phyloP scores from a whole-genome alignment of 2,113 vertebrate genomes.

The Hemichromis elongatus region DNA sequence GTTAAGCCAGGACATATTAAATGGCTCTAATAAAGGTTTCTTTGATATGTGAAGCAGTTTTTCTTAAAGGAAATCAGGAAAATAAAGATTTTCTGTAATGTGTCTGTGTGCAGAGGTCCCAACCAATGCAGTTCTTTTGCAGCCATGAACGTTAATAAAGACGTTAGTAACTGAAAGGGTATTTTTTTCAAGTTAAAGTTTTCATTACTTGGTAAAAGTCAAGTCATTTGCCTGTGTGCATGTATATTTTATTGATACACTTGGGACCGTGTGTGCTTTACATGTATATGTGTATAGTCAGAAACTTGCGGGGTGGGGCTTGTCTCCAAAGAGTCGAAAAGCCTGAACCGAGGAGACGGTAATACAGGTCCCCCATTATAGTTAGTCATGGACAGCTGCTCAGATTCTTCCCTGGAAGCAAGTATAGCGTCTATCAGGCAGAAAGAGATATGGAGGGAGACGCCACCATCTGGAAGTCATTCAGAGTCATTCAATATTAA shows the following conservation, averaged over 20 bases:
- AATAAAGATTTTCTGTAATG: background rate
- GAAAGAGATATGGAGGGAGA: slow-evolving; percentile 44
- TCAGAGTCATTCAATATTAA: slow-evolving; percentile 43
- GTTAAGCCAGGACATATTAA: slow-evolving; percentile 40
- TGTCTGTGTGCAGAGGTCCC: slow-evolving; percentile 1
- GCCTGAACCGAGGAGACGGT: slow-evolving; percentile 19
- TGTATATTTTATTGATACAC: background rate
- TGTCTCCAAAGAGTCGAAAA: slow-evolving; percentile 4
- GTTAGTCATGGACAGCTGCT: slow-evolving; percentile 65
- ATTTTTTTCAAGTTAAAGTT: background rate
- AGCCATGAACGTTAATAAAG: background rate
- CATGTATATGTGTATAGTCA: background rate
- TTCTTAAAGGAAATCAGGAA: background rate
- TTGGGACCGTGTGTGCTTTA: background rate
- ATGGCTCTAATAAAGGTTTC: slow-evolving; percentile 33
- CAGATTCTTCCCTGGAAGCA: slow-evolving; percentile 55
- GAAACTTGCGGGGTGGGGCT: background rate
- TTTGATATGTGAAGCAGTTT: slow-evolving; percentile 14
- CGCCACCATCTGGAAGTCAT: slow-evolving; percentile 72
- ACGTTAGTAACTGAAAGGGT: background rate
- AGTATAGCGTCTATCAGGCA: slow-evolving; percentile 49
- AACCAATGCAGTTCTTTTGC: background rate
- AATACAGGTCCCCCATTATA: slow-evolving; percentile 52
- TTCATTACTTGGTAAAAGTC: background rate
- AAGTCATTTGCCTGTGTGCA: background rate